These are phyloP conservation scores for Volucella inflata DNA, from an alignment of 2,888 invertebrate species.

Conservation along the genomic window DNA sequence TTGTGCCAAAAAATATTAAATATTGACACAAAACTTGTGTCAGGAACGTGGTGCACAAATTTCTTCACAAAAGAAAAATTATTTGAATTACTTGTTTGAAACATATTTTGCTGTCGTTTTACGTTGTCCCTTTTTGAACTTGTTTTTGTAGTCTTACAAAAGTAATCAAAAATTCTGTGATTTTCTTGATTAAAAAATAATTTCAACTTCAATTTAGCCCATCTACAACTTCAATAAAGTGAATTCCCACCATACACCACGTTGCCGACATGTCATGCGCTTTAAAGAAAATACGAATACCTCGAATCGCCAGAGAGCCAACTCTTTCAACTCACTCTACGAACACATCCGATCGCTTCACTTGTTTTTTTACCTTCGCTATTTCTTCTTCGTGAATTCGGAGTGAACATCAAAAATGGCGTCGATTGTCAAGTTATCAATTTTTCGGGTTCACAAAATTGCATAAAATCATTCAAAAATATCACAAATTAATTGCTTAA, in stretches of 20 bases:
- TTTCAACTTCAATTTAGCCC: constrained; percentile 16
- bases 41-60: too few relatives aligned
- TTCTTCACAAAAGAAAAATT: too few relatives aligned
- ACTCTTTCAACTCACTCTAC: constrained; percentile 10
- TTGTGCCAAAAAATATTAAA: too few relatives aligned
- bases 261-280: constrained; percentile 62
- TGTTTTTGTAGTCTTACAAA: not conserved
- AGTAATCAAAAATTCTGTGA: too few relatives aligned
- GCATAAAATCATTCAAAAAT: constrained; percentile 61
- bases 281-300: not conserved
- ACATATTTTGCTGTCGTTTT: too few relatives aligned
- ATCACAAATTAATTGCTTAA: constrained; percentile 41
- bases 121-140: too few relatives aligned
- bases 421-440: constrained; percentile 73
- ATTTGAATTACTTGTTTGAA: too few relatives aligned
- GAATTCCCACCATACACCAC: not conserved
- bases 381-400: constrained; percentile 65
- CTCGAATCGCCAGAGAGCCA: constrained; percentile 19
- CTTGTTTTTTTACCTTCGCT: constrained; percentile 60
- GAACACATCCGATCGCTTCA: constrained; percentile 64
- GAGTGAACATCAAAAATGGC: constrained; percentile 74
- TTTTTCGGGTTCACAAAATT: constrained; percentile 67
- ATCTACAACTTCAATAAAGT: constrained; percentile 15
- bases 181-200: too few relatives aligned
- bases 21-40: too few relatives aligned